Percentiles rank a stretch among this genome's conserved stretches.
Conservation (phyloP, 2,113 vertebrate species). For the Chrysochloris asiatica region DNA sequence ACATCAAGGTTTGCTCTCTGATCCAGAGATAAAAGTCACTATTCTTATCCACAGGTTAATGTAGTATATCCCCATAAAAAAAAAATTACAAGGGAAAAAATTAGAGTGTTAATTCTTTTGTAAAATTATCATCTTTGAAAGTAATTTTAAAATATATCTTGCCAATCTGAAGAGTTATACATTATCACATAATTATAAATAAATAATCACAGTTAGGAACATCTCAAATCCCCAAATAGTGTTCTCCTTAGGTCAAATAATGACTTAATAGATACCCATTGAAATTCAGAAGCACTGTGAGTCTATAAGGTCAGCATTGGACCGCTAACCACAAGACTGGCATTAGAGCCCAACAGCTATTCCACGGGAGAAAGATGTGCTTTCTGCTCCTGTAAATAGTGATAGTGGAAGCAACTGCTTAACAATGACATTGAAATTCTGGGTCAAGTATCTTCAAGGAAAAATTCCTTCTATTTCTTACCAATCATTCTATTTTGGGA, state of each 20-base stretch:
- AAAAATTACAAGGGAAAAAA: background rate
- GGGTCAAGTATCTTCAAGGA: background rate
- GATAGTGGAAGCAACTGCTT: too few relatives aligned
- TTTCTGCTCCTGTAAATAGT: too few relatives aligned
- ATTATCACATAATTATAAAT: background rate
- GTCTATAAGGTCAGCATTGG: too few relatives aligned
- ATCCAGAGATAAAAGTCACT: background rate
- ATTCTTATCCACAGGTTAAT: background rate
- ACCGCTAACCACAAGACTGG: too few relatives aligned
- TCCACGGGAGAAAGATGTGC: too few relatives aligned
- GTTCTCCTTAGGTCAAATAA: background rate
- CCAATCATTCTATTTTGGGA: background rate
- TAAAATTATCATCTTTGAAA: conserved; percentile 9
- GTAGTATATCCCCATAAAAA: background rate
- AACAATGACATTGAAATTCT: too few relatives aligned
- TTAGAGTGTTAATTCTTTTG: background rate
- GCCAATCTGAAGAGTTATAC: background rate
- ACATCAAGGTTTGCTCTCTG: background rate
- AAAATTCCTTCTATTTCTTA: background rate
- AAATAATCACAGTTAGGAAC: background rate
- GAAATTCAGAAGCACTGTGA: too few relatives aligned
- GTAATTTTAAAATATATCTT: background rate
- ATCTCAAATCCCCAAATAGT: background rate
- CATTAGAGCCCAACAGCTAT: too few relatives aligned
- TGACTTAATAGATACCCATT: background rate